phyloP scores from a whole-genome alignment of 2,888 invertebrate species.

The Amitus sp. region DNA sequence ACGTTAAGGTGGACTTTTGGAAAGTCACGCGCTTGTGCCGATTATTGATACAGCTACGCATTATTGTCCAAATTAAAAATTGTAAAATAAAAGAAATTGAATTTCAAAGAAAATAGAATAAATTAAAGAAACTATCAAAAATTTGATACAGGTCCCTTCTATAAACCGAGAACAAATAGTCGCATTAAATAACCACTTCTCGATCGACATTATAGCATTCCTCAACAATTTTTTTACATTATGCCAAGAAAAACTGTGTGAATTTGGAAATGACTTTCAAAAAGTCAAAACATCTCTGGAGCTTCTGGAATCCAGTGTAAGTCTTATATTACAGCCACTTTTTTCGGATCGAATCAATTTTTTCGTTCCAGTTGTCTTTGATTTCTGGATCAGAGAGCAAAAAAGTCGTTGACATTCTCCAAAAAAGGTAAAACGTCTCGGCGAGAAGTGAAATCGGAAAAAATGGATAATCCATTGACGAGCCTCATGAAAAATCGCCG shows the following conservation, averaged over 20 bases:
- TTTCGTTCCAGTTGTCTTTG: constrained; percentile 69
- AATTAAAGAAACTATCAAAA: no score
- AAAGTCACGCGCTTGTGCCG: no score
- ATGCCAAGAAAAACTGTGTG: constrained; percentile 87
- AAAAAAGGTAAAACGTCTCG: constrained; percentile 35
- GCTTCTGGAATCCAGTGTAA: constrained; percentile 88
- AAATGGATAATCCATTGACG: constrained; percentile 32
- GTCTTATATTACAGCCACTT: no score
- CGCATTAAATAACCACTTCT: constrained; percentile 92
- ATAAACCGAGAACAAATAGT: constrained; percentile 90
- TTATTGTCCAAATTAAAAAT: no score
- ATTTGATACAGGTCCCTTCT: constrained; percentile 76
- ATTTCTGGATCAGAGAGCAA: constrained; percentile 67
- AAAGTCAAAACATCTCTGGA: constrained; percentile 87
- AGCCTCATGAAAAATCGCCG: constrained; percentile 45
- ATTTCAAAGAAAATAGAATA: no score
- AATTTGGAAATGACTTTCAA: constrained; percentile 85
- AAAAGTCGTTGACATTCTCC: constrained; percentile 35
- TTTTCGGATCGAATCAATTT: no score
- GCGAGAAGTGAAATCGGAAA: constrained; percentile 19
- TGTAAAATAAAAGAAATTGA: no score
- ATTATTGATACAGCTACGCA: no score
- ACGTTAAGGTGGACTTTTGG: no score
- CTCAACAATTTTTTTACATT: constrained; percentile 86
- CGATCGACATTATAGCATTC: constrained; percentile 85